phyloP scores from a whole-genome alignment of 1,140 invertebrate genomes.

The Sarcophaga peregrina region DNA sequence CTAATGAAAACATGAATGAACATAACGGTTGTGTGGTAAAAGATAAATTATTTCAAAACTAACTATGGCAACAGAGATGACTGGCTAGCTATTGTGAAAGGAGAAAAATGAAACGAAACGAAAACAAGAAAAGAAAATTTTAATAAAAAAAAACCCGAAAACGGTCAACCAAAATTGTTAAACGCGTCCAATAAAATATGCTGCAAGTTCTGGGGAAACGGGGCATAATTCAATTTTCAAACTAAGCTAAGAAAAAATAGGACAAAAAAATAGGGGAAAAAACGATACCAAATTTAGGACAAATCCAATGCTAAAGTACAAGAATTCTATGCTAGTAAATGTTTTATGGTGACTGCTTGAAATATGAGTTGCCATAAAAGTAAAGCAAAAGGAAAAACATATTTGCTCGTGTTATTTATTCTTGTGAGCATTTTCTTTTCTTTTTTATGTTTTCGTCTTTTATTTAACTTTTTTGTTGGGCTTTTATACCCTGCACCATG shows the following conservation, averaged over 20 bases:
- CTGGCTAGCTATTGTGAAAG: no score
- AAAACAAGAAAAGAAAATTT: no score
- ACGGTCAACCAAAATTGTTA: background rate
- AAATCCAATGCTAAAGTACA: no score
- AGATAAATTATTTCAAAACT: slow-evolving; percentile 8
- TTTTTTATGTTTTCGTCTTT: background rate
- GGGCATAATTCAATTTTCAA: background rate
- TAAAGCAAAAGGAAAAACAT: background rate
- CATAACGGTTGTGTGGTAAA: slow-evolving; percentile 1
- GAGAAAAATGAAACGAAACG: no score
- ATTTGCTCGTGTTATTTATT: background rate
- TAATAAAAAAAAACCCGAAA: background rate
- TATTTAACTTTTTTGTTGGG: slow-evolving; percentile 16
- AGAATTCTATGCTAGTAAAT: no score
- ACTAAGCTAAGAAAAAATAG: background rate
- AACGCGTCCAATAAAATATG: slow-evolving; percentile 23
- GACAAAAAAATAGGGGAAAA: background rate
- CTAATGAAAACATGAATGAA: slow-evolving; percentile 27
- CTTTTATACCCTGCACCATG: no score
- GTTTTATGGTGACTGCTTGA: background rate
- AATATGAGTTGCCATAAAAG: background rate
- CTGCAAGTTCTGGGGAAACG: background rate
- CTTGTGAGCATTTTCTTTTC: background rate
- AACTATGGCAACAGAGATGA: background rate
- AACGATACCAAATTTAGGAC: background rate